Evolutionary conservation across 2,888 invertebrate species (phyloP).

Genomic region (Nephrocerus scutellatus): DNA sequence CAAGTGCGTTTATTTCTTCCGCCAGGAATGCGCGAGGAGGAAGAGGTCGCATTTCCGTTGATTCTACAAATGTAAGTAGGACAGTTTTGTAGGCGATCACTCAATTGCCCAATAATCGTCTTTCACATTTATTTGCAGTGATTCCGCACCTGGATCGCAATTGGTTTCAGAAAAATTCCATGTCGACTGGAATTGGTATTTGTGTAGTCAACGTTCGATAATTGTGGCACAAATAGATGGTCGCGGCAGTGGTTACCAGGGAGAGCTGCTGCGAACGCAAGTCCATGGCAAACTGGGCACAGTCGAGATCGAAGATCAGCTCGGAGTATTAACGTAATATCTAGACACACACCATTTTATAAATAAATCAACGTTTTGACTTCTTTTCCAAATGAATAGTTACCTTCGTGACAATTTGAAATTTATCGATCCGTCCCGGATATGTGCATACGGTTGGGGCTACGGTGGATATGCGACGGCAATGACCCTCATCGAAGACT

Average conservation of each 20-base stretch:
- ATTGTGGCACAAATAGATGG: conserved; percentile 86
- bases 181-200: conserved; percentile 77
- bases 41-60: conserved; percentile 73
- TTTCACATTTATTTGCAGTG: conserved; percentile 48
- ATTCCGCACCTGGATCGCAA: conserved; percentile 77
- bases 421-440: conserved; percentile 72
- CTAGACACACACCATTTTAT: no score
- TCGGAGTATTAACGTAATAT: conserved; percentile 58
- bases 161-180: conserved; percentile 74
- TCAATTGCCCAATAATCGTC: background rate
- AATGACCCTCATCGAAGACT: conserved; percentile 71
- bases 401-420: conserved; percentile 71
- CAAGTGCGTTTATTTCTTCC: conserved; percentile 75
- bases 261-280: conserved; percentile 65
- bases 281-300: conserved; percentile 67
- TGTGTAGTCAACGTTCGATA: conserved; percentile 73
- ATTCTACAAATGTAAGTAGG: conserved; percentile 72
- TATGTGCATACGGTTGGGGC: conserved; percentile 78
- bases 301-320: conserved; percentile 71
- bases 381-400: conserved; percentile 39
- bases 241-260: conserved; percentile 77
- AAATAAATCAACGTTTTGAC: background rate
- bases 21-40: conserved; percentile 74
- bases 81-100: conserved; percentile 23
- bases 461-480: conserved; percentile 84